phyloP scores from a whole-genome alignment of 2,113 vertebrate genomes.

The Laticauda laticaudata region DNA sequence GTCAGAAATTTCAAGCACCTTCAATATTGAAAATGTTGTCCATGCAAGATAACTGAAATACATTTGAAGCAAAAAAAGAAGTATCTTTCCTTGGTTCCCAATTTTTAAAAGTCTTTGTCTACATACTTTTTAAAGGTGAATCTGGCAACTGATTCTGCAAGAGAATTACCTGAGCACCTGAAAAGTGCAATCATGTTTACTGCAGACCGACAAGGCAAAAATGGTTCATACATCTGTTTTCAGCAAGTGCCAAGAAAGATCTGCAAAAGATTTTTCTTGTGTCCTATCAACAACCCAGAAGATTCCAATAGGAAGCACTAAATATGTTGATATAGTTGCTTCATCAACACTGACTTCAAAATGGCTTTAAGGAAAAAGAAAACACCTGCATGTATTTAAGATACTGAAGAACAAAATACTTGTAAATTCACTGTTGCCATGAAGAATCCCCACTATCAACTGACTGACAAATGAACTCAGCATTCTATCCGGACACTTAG shows the following conservation, averaged over 20 bases:
- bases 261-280: not conserved
- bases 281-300: rapidly evolving
- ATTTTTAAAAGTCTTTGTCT: slow-evolving; percentile 23
- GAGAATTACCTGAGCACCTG: rapidly evolving
- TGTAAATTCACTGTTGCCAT: not conserved
- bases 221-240: slow-evolving; percentile 10
- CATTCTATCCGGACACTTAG: not conserved
- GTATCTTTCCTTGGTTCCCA: not conserved
- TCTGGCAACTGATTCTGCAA: not conserved
- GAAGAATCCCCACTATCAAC: not conserved
- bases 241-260: not conserved
- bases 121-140: slow-evolving; percentile 33
- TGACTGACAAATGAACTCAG: not conserved
- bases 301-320: slow-evolving; percentile 45
- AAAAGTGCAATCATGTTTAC: not conserved
- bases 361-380: rapidly evolving
- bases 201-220: not conserved
- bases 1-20: not conserved
- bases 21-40: not conserved
- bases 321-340: not conserved
- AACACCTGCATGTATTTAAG: no score
- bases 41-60: not conserved
- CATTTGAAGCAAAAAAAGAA: slow-evolving; percentile 1
- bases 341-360: not conserved
- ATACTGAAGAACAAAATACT: not conserved